Base-by-base conservation (phyloP, 2,888 invertebrate genomes). In the Myopa testacea region DNA sequence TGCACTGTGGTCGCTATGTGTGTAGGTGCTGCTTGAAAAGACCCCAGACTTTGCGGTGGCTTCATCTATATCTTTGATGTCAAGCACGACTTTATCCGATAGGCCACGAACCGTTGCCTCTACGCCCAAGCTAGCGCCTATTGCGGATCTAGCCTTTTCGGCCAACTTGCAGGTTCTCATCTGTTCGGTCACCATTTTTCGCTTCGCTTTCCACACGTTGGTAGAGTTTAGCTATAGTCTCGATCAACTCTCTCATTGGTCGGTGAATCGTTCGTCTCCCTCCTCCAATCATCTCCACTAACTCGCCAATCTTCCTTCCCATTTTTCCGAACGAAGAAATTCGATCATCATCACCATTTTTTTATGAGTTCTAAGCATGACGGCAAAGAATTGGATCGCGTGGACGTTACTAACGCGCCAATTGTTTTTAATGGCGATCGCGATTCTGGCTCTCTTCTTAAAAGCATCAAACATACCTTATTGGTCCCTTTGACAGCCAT, bases 341-440 rank as follows among this genome's bases (percentile, higher is more conserved):
- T 50, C n/a, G 58, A 4, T 8, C 58, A 58, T 4, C 16, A 58
- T 8, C 58, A n/a, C 58, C 58, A 58, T n/a, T 58, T 58, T 14
- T n/a, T 58, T 4, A 4, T 58, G 14, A 58, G 58, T n/a, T 14
- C 58, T 58, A 58, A 58, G 58, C 58, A 58, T 58, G 58, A 10
- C 58, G 58, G 58, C 58, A 10, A 58, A 14, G 58, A 58, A 58
- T 58, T 58, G 4, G 58, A 58, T 58, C 16, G 8, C 58, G 8
- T 58, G 16, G 58, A 10, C 58, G 58, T 58, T 58, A n/a, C 58
- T 16, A 58, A 16, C 58, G 16, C n/a, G 10, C 16, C 58, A 58
- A 4, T 58, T 58, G n/a, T 16, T 58, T n/a, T 58, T 58, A 58
- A 58, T 58, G 58, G n/a, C 58, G 58, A 58, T n/a, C 58, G 58